Evolutionary conservation across 2,797 vertebrate species (phyloP).

Genomic region (Chloroceryle amazona): DNA sequence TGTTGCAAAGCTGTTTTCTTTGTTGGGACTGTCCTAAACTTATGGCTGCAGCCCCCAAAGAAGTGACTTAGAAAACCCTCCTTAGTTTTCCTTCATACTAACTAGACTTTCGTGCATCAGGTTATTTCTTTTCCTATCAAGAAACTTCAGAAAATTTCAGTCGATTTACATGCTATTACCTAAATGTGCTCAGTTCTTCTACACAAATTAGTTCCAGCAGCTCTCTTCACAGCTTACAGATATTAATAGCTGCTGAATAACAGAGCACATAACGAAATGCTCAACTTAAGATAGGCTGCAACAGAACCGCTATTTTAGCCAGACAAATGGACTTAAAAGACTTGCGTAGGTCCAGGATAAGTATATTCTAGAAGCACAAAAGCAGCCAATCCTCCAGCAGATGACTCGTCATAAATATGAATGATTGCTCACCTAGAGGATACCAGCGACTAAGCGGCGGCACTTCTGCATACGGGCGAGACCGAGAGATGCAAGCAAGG

Average conservation of each 20-base stretch:
- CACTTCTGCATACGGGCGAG: rapidly evolving
- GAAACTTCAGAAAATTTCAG: background rate
- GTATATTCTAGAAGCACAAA: constrained; percentile 33
- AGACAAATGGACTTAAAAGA: background rate
- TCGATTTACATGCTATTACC: background rate
- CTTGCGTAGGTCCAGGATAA: background rate
- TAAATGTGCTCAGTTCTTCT: background rate
- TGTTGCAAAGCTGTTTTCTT: background rate
- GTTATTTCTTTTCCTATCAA: background rate
- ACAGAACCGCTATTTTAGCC: background rate
- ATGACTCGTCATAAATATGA: background rate
- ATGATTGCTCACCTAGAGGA: background rate
- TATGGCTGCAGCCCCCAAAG: rapidly evolving
- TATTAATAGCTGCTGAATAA: background rate
- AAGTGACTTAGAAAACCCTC: background rate
- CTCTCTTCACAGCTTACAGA: background rate
- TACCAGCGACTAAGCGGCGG: background rate
- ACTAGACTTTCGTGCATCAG: rapidly evolving
- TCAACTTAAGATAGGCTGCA: background rate
- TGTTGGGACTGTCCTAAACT: background rate
- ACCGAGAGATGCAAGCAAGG: background rate
- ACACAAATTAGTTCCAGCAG: background rate
- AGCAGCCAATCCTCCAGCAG: background rate
- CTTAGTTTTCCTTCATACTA: background rate
- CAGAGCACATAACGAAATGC: rapidly evolving